These are phyloP conservation scores for Agrotis exclamationis DNA, from an alignment of 2,888 invertebrate genomes.

Conservation along the genomic window DNA sequence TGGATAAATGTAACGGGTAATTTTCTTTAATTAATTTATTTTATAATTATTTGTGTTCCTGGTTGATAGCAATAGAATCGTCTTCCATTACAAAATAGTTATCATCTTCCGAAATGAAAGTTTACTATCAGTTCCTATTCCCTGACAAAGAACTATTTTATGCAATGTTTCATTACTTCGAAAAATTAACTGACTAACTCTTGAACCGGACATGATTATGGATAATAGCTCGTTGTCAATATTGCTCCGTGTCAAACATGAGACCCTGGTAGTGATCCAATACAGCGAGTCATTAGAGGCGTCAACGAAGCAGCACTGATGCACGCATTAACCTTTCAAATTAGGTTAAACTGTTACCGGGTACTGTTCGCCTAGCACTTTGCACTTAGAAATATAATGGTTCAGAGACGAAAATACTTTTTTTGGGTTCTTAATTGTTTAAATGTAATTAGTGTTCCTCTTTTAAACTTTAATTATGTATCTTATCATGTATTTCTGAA, in stretches of 20 bases:
- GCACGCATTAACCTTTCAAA: slow-evolving; percentile 55
- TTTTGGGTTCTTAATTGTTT: neutral
- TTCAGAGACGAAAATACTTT: neutral
- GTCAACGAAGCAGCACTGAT: slow-evolving; percentile 47
- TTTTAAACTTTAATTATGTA: no score
- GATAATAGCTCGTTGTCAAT: neutral
- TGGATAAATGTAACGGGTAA: no score
- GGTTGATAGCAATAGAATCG: no score
- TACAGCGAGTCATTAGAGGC: slow-evolving; percentile 38
- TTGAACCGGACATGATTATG: neutral
- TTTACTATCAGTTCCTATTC: no score
- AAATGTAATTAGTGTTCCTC: neutral
- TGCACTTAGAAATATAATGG: neutral
- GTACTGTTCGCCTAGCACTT: slow-evolving; percentile 7
- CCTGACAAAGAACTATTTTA: no score
- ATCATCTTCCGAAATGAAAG: no score
- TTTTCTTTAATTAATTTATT: no score
- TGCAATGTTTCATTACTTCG: neutral
- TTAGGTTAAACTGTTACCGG: slow-evolving; percentile 44
- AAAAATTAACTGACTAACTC: neutral
- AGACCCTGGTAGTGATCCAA: slow-evolving; percentile 14
- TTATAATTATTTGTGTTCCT: no score
- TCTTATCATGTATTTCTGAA: no score
- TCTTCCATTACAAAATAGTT: no score
- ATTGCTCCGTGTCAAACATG: slow-evolving; percentile 2